Base-by-base conservation (phyloP, 1,140 invertebrate genomes). In the Temnothorax curvispinosus region DNA sequence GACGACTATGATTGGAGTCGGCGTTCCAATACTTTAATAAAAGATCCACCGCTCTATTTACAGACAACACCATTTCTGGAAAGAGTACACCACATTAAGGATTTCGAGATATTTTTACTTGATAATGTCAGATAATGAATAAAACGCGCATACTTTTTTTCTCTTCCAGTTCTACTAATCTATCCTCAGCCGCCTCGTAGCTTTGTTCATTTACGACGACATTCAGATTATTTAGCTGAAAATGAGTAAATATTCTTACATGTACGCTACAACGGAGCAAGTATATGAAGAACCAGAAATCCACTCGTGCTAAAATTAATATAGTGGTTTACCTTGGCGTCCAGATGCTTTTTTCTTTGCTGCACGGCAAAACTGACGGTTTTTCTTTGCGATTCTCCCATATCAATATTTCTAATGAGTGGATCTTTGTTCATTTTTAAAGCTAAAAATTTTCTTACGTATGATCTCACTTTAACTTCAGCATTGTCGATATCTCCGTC, bases 341-440 rank as follows among this genome's bases (percentile, higher is more conserved):
- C 94, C 91, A 96, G 94, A 93, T 96, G 95, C 94, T 96, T 95
- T 95, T 96, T 95, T 94, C 96, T 96, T 96, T 96, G 95, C 94
- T 96, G 95, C 89, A 97, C 96, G 58, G 97, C 97, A 94, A 96
- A 97, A 96, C 96, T 98, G 64, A 97, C 96, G 94, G 96, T 96
- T 94, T 98, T 96, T 93, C 97, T 96, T 89, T 97, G 96, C 90
- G 96, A 96, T 93, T 97, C 96, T 94, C 95, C 96, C 96, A 96
- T 96, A 94, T 96, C 96, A 32, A 96, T 94, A 87, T 88, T 92
- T 76, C 92, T 94, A 9, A 87, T 85, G 32, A 95, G 91, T 8
- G 54, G 52, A 67, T 96, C 95, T 85, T 96, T 96, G 87, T 96
- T 97, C 92, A 96, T 96, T 89, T 95, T 95, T 4, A 96, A 89